Evolutionary conservation across 2,113 vertebrate species (phyloP), one percentile per base, ranked within the genome.

Genomic region (Scortum barcoo): DNA sequence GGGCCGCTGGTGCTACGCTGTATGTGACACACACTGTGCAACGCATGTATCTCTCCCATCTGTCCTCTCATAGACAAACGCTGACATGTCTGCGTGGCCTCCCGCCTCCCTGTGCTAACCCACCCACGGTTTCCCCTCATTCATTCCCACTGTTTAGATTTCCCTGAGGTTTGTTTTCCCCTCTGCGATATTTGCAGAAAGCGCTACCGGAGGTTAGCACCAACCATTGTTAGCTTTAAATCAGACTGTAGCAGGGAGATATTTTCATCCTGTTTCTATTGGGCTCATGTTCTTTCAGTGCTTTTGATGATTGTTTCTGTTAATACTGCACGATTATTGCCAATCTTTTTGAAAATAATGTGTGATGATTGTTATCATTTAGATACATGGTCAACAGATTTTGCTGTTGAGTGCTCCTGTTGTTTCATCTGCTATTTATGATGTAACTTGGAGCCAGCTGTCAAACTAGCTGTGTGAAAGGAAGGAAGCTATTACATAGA

Each of bases 1-100:
- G 87, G 98, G 98, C 90, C 97, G 98, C 94, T 99, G 98, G 95
- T 99, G 97, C 93, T 99, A 99, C 56, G 95, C 96, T 86, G 98
- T 99, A 96, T 95, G 98, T 97, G 33, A 76, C n/a, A 54, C 36
- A 36, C 48, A 26, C 46, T 22, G 4, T 65, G 0, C 62, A 50
- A 68, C 78, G 74, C 70, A 42, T 17, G 12, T 67, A 72, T 77
- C 81, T 62, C 56, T 79, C 44, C 54, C 51, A 50, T 84, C 78
- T 80, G 3, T 74, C 30, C 50, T 40, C 60, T 53, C 65, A 72
- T 40, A 51, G 22, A 54, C 74, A 65, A 46, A 28, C 69, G 80
- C 53, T 48, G 56, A 42, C 70, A 3, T 42, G 50, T 74, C 48
- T 28, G 20, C 33, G 0, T 20, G 40, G 8, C 66, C 72, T 46